Evolutionary conservation across 1,140 invertebrate genomes (phyloP).

Genomic region (Euura lappo): DNA sequence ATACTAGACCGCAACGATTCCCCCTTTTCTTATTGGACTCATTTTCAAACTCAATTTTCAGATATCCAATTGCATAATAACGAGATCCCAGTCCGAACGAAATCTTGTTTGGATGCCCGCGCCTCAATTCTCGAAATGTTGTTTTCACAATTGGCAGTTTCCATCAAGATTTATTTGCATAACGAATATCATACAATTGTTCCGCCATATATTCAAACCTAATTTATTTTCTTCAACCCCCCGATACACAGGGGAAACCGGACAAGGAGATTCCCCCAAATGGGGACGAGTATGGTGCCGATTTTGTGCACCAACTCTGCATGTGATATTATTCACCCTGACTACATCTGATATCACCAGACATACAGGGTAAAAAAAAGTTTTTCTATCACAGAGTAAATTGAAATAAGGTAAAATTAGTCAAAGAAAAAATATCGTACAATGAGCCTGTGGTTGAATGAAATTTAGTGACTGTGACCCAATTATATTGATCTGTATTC

Average conservation of each 20-base stretch:
- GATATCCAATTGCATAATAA: constrained; percentile 3
- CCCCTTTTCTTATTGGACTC: neutral
- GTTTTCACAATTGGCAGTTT: constrained; percentile 14
- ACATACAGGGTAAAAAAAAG: no score
- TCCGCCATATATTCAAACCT: constrained; percentile 15
- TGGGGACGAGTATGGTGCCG: neutral
- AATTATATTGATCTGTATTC: no score
- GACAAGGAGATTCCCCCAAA: neutral
- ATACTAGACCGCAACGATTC: neutral
- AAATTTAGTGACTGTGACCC: no score
- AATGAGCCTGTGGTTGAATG: no score
- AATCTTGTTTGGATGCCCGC: neutral
- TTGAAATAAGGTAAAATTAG: no score
- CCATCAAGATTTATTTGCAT: neutral
- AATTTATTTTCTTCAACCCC: constrained; percentile 10
- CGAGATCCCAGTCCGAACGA: constrained; percentile 1
- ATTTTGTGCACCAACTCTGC: no score
- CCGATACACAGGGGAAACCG: neutral
- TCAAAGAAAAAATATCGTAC: no score
- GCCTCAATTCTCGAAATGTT: constrained; percentile 5
- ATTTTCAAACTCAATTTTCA: neutral
- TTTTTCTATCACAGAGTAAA: no score
- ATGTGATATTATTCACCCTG: no score
- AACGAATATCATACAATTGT: constrained; percentile 14
- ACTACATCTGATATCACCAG: no score